Conservation (phyloP, 2,888 invertebrate species). For the Polyommatus iphigenia region DNA sequence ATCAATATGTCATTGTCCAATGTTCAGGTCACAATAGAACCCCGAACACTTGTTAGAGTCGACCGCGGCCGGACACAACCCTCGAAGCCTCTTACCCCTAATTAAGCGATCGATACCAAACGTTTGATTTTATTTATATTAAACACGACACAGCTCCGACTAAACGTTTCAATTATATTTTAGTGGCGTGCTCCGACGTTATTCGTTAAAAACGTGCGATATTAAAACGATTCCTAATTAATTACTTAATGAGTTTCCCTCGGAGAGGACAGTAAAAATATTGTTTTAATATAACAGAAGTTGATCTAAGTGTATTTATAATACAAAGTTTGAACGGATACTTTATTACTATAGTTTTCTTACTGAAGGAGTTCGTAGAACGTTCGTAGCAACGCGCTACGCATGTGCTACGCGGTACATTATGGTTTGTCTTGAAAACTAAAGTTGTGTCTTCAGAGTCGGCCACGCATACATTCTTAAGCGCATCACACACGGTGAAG, state of each 20-base stretch:
- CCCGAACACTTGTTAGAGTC: slow-evolving; percentile 61
- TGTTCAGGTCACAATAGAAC: slow-evolving; percentile 28
- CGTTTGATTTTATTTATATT: slow-evolving; percentile 26
- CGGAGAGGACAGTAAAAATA: not conserved
- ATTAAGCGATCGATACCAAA: slow-evolving; percentile 24
- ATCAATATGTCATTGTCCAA: not conserved
- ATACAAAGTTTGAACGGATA: too few relatives aligned
- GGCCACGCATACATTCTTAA: too few relatives aligned
- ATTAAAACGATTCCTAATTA: slow-evolving; percentile 1
- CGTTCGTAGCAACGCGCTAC: not conserved
- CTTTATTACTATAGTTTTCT: not conserved
- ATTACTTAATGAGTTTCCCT: slow-evolving; percentile 1
- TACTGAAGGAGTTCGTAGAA: not conserved
- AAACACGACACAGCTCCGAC: slow-evolving; percentile 8
- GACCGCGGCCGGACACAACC: slow-evolving; percentile 40
- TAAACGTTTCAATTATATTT: slow-evolving; percentile 14
- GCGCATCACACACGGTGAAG: too few relatives aligned
- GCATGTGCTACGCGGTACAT: not conserved
- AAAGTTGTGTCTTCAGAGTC: too few relatives aligned
- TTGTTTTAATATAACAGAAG: not conserved
- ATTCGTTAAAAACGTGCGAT: slow-evolving; percentile 10
- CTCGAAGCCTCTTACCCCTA: not conserved
- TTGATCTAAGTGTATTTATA: not conserved
- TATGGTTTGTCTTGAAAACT: not conserved
- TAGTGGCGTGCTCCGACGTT: slow-evolving; percentile 1